These are phyloP conservation scores for Tetanocera ferruginea DNA, from an alignment of 2,888 invertebrate genomes.

Conservation along the genomic window DNA sequence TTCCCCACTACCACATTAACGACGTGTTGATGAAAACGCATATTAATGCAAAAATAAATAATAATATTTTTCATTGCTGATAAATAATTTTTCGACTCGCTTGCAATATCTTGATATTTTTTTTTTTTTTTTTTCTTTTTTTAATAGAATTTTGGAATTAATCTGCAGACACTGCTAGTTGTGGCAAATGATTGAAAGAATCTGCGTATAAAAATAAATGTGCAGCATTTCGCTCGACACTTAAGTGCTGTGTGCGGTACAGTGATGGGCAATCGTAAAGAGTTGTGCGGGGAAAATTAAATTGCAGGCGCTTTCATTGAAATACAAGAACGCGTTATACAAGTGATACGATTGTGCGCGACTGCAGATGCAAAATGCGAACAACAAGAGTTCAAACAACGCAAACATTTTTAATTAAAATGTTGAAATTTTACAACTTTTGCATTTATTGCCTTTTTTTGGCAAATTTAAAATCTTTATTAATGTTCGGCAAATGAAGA, in stretches of 20 bases:
- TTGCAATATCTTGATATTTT: background rate
- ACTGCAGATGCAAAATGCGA: background rate
- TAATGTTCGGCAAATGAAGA: background rate
- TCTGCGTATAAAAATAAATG: slow-evolving; percentile 8
- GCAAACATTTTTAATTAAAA: slow-evolving; percentile 24
- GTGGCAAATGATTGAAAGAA: background rate
- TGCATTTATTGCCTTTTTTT: background rate
- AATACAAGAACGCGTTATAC: background rate
- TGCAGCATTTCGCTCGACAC: slow-evolving; percentile 11
- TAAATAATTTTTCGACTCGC: background rate
- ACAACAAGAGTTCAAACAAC: background rate
- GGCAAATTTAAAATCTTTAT: slow-evolving; percentile 17
- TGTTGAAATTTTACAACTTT: background rate
- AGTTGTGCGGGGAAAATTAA: background rate
- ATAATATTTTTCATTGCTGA: slow-evolving; percentile 9
- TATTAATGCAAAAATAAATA: slow-evolving; percentile 12
- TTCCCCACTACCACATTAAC: slow-evolving; percentile 5
- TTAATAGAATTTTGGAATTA: background rate
- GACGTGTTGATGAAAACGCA: slow-evolving; percentile 29
- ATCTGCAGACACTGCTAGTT: slow-evolving; percentile 9
- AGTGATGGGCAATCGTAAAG: background rate
- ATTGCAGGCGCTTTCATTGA: background rate
- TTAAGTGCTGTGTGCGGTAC: background rate
- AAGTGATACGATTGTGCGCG: slow-evolving; percentile 1
- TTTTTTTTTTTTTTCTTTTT: background rate